These are phyloP conservation scores for Atopsyche davidsoni DNA, from an alignment of 1,140 invertebrate species.

Conservation along the genomic window DNA sequence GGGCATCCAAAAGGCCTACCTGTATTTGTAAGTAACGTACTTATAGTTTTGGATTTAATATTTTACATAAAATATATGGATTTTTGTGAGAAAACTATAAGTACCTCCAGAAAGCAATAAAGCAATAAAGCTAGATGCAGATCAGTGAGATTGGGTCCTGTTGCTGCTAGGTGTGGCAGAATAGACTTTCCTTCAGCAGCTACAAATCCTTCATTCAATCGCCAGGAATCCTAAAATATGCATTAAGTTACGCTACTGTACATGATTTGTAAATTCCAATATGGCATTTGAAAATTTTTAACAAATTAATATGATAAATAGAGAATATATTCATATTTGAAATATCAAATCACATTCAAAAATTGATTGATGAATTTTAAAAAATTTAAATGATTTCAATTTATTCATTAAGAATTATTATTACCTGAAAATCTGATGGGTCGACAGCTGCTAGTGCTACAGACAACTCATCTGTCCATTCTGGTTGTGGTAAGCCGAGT, in stretches of 20 bases:
- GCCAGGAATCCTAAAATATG: slow-evolving; percentile 67
- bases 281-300: not conserved
- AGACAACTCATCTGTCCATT: slow-evolving; percentile 87
- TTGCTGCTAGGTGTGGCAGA: slow-evolving; percentile 72
- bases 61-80: not conserved
- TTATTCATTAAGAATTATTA: too few species aligned
- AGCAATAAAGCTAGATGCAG: slow-evolving; percentile 86
- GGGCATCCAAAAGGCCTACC: slow-evolving; percentile 77
- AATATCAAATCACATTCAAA: not conserved
- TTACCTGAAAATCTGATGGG: slow-evolving; percentile 64
- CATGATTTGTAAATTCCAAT: not conserved
- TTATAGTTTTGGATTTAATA: not conserved
- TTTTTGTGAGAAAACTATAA: not conserved
- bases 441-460: slow-evolving; percentile 81
- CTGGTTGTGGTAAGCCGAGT: slow-evolving; percentile 74
- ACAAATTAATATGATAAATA: not conserved
- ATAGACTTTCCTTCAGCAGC: slow-evolving; percentile 79
- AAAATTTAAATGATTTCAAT: not conserved
- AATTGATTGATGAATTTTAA: not conserved
- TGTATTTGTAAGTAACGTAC: too few species aligned
- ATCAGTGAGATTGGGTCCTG: slow-evolving; percentile 83
- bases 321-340: too few species aligned
- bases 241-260: not conserved
- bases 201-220: slow-evolving; percentile 86
- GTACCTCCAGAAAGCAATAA: slow-evolving; percentile 73